Conservation (phyloP, 2,888 invertebrate genomes). For the Coecobrya sp. region DNA sequence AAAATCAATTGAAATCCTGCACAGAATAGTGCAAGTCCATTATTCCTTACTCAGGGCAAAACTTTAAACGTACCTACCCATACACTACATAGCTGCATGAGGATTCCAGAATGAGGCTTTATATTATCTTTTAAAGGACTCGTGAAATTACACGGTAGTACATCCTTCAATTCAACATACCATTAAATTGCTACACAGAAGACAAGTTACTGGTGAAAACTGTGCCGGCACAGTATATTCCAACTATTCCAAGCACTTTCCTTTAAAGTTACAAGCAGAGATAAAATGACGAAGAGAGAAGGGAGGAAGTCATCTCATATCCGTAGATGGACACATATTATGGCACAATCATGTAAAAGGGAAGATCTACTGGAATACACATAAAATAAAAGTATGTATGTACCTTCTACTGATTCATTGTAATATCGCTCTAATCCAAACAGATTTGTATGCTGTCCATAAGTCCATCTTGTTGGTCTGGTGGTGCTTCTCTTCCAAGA, state of each 20-base stretch:
- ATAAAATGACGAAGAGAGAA: constrained; percentile 35
- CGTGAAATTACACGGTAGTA: constrained; percentile 68
- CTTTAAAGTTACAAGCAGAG: neutral
- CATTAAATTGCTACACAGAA: constrained; percentile 71
- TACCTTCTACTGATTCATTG: constrained; percentile 41
- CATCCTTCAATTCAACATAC: constrained; percentile 45
- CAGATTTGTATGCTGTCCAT: constrained; percentile 83
- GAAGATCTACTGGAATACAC: constrained; percentile 3
- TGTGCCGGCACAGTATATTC: neutral
- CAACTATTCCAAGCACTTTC: neutral
- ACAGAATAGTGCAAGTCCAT: too few species aligned
- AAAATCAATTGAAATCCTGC: too few species aligned
- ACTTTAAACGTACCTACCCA: neutral
- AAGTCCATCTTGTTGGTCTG: constrained; percentile 74
- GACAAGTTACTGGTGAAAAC: constrained; percentile 44
- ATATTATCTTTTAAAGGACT: constrained; percentile 53
- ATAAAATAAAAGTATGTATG: constrained; percentile 38
- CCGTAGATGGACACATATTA: constrained; percentile 36
- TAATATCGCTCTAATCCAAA: constrained; percentile 76
- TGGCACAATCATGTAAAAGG: constrained; percentile 45
- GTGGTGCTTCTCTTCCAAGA: neutral
- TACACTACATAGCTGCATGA: neutral
- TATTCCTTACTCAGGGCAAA: too few species aligned
- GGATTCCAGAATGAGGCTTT: neutral
- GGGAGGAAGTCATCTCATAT: constrained; percentile 32